A percentile compares a stretch with the other conserved stretches of the same genome.
Conservation (phyloP, 2,888 invertebrate genomes). For the Ligdia adustata region DNA sequence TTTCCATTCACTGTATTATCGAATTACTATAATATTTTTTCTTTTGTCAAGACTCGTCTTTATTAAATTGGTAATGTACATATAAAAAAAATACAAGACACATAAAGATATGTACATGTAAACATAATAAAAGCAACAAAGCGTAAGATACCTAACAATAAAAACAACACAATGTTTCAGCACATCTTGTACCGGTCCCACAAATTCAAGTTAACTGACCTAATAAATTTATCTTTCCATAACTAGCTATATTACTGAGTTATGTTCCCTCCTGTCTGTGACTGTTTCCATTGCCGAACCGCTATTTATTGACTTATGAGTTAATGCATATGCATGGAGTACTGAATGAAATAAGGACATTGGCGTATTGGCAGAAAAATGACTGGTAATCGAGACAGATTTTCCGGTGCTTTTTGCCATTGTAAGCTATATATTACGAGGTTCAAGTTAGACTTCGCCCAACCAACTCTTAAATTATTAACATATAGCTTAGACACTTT, state of each 20-base stretch:
- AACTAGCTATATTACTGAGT: slow-evolving; percentile 73
- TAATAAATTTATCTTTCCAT: slow-evolving; percentile 79
- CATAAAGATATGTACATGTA: no score
- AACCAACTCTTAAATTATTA: no score
- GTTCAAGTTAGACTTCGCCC: no score
- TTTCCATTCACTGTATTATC: no score
- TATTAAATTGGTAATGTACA: no score
- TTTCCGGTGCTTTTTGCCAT: no score
- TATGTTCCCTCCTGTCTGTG: slow-evolving; percentile 50
- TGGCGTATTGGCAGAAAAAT: slow-evolving; percentile 2
- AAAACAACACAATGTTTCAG: slow-evolving; percentile 40
- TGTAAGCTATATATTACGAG: no score
- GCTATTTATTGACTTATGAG: slow-evolving; percentile 31
- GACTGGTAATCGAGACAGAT: no score
- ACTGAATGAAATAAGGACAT: background rate
- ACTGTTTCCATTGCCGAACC: slow-evolving; percentile 51
- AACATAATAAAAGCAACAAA: slow-evolving; percentile 2
- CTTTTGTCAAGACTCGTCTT: no score
- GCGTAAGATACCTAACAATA: slow-evolving; percentile 31
- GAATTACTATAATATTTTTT: no score
- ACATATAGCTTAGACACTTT: no score
- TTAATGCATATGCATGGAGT: slow-evolving; percentile 22
- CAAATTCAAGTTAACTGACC: slow-evolving; percentile 75
- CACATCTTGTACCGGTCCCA: slow-evolving; percentile 43
- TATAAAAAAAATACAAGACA: no score